Base-by-base conservation (phyloP, 1,140 invertebrate genomes). In the Belonocnema kinseyi region DNA sequence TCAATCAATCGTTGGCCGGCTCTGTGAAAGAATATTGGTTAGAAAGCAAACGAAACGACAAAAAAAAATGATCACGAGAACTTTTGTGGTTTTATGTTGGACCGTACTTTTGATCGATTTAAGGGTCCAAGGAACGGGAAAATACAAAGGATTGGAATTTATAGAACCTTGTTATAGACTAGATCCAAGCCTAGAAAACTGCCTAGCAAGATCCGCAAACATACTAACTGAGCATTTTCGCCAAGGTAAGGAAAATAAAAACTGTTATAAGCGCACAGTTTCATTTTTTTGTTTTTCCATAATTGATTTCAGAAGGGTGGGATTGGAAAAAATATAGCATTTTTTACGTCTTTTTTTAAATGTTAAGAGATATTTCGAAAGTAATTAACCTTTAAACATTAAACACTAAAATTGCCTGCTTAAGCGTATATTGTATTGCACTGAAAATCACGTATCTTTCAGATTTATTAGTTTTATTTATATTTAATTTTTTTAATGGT, bases 151-250 rank as follows among this genome's bases (percentile, higher is more conserved):
- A 58, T 74, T 91, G 0, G 90, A 91, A 75, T 95, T 94, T 83
- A 81, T 95, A n/a, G 93, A 94, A 75, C 92, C 94, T 74, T 97
- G 96, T 84, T 93, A 94, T 1, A 93, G 91, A 82, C 89, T 90
- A 66, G 95, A 96, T 85, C 93, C 94, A 1, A 91, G 94, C n/a
- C 89, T 96, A 1, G 95, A 97, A 81, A 91, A 92, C 12, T 97
- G 96, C 83, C 89, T 97, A 6, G 92, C 93, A 16, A 93, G 93
- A 77, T 94, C 95, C 19, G 95, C 95, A 76, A 96, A 96, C 86
- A 92, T 92, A 74, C 92, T 97, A 33, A 93, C 94, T 2, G 93
- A 94, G 73, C 93, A 94, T 82, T 93, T 96, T 76, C 93, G 94
- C 76, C 80, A 88, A 77, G 93, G 94, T 92, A 81, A 89, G 83